phyloP scores from a whole-genome alignment of 2,888 invertebrate genomes.

The Oscheius sp. region DNA sequence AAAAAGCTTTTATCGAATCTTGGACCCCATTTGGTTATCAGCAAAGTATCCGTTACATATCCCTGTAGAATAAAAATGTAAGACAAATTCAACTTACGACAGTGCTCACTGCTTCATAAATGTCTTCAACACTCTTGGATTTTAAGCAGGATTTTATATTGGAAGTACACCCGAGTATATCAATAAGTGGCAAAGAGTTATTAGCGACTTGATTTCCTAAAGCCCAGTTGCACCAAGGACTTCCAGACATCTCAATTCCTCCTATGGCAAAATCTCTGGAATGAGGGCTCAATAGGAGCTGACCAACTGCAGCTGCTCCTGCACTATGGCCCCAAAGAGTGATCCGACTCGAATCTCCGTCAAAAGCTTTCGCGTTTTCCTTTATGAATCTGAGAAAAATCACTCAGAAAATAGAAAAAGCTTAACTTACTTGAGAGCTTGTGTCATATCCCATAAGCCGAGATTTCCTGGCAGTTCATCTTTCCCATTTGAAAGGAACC shows the following conservation, averaged over 20 bases:
- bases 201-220: conserved; percentile 24
- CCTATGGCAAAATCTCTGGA: conserved; percentile 35
- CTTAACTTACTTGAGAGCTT: conserved; percentile 37
- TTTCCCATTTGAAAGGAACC: conserved; percentile 46
- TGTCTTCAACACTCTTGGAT: conserved; percentile 34
- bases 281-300: conserved; percentile 39
- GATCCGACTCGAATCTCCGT: conserved; percentile 42
- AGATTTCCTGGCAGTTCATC: conserved; percentile 42
- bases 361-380: conserved; percentile 33
- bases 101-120: conserved; percentile 38
- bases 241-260: conserved; percentile 49
- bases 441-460: conserved; percentile 45
- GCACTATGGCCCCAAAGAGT: conserved; percentile 51
- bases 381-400: conserved; percentile 35
- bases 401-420: neutral
- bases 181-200: neutral
- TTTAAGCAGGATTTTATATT: conserved; percentile 43
- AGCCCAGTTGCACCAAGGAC: conserved; percentile 41
- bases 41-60: neutral
- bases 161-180: neutral
- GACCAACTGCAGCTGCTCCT: conserved; percentile 37
- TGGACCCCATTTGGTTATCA: conserved; percentile 24
- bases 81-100: conserved; percentile 1
- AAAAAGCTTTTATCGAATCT: conserved; percentile 22
- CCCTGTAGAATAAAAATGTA: neutral